Evolutionary conservation across 1,140 invertebrate genomes (phyloP), one percentile per base, ranked within the genome.

Genomic region (Samia ricini): DNA sequence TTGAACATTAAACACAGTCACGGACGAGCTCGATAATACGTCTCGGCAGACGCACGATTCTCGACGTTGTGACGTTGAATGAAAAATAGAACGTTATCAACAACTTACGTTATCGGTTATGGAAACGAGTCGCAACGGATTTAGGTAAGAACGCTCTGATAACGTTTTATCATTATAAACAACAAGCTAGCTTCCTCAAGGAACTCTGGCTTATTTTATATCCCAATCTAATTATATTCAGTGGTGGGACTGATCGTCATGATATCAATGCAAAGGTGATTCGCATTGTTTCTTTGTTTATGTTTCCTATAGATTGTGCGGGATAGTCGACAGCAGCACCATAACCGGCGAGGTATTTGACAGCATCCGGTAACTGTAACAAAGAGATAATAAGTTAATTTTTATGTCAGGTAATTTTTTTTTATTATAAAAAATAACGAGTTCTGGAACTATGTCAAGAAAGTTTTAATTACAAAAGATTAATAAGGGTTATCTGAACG

Each of bases 331-430:
- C 74, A 56, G 86, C 87, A 71, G 87, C 82, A 63, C 87, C 87
- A 84, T 89, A 88, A 64, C 87, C 87, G 68, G 76, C 72, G 57
- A 85, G 83, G 76, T 77, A 81, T 70, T 83, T 81, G 59, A 74
- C 78, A 78, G 82, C 80, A 71, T 74, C 83, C 61, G 79, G 79
- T 74, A 82, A 79, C 86, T 89, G 85, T 21, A 89, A 89, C 86
- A 89, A 89, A 72, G 52, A 59, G 72, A 54, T 52, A 21, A 42
- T 76, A 55, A 72, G 62, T 67, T 77, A 64, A 73, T 61, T 56
- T 50, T 52, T 26, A n/a, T 10, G 33, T 42, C 33, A 5, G n/a
- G n/a, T n/a, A n/a, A n/a, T n/a, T n/a, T n/a, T n/a, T n/a, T n/a
- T n/a, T n/a, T n/a, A n/a, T n/a, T n/a, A n/a, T n/a, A n/a, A n/a